A percentile compares a stretch with the other conserved stretches of the same genome.
Evolutionary conservation across 2,113 vertebrate species (phyloP).

Genomic region (human (Homo sapiens)): GRCh38 chr1:111450501-111451000

Average conservation of each 20-base stretch:
- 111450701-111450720: not conserved
- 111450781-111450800: not conserved
- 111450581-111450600: not conserved
- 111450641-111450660: not conserved
- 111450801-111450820: not conserved
- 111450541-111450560: not conserved
- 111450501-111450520: not conserved
- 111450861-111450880: not conserved
- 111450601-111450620: not conserved
- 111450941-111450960: not conserved
- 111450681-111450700: not conserved
- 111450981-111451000: not conserved
- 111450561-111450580: not conserved
- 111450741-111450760: not conserved
- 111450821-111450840: not conserved
- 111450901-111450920: not conserved
- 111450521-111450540: not conserved
- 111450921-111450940: not conserved
- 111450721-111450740: not conserved
- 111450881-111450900: not conserved
- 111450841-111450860: not conserved
- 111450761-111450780: not conserved
- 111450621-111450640: not conserved
- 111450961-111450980: not conserved
- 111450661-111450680: not conserved